These are phyloP conservation scores for Gyrodactylus bullatarudis DNA, from an alignment of 1,140 invertebrate genomes.

Conservation along the genomic window DNA sequence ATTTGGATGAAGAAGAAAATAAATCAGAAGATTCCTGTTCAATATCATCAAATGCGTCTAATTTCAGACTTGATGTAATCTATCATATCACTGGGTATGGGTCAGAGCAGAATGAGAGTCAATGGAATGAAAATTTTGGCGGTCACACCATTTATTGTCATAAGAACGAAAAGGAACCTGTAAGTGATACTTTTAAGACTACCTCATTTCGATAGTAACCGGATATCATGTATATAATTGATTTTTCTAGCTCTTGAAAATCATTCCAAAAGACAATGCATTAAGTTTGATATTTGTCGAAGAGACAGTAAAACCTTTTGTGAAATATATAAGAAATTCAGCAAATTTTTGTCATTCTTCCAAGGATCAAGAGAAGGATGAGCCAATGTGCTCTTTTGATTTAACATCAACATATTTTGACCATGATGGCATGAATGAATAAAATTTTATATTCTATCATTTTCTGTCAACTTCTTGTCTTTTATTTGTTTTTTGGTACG, in stretches of 20 bases:
- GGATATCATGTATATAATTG: too few species aligned
- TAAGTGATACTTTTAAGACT: too few species aligned
- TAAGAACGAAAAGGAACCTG: neutral
- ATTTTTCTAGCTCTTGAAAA: too few species aligned
- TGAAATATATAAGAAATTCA: neutral
- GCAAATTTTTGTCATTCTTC: neutral
- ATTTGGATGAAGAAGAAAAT: neutral
- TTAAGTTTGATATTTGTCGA: neutral
- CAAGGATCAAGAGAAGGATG: neutral
- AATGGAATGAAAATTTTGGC: neutral
- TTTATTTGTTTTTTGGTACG: too few species aligned
- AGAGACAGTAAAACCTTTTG: neutral
- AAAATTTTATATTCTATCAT: too few species aligned
- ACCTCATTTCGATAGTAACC: too few species aligned
- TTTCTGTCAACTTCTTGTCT: too few species aligned
- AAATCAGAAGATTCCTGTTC: neutral
- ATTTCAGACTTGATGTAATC: neutral
- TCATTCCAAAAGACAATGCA: neutral
- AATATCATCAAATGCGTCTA: neutral
- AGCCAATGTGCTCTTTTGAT: neutral
- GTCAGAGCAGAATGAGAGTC: too few species aligned
- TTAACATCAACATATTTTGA: neutral
- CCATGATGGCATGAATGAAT: neutral
- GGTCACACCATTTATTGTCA: neutral
- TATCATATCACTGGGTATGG: neutral